Base-by-base conservation (phyloP, 2,113 vertebrate genomes). In the Datnioides undecimradiatus region DNA sequence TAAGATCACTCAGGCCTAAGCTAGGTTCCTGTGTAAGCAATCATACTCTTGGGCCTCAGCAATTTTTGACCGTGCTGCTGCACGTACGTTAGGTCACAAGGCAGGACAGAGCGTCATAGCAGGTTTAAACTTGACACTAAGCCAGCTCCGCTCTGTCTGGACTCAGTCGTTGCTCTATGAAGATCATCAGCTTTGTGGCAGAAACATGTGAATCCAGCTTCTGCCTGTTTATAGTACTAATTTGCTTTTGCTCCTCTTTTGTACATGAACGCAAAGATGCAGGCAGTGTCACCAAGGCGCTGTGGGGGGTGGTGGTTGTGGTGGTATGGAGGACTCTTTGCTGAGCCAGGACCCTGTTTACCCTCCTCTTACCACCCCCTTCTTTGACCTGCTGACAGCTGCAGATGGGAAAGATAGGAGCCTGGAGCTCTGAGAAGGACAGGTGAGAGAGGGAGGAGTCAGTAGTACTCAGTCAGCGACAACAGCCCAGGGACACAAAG, bases 331-430 rank as follows among this genome's bases (percentile, higher is more conserved):
- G 67, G 76, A 80, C 27, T 90, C 81, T 91, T 86, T 92, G 91
- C 92, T 94, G 90, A 92, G 91, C 90, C 87, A 86, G 89, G 73
- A 83, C 87, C 80, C 74, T 90, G 83, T 89, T 93, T 92, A 89
- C 86, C 91, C 88, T 89, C 73, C 72, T 75, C 70, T 80, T 83
- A 76, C 85, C 83, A 81, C 84, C 86, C 84, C 81, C 78, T 74
- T 70, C 79, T 68, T 80, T 77, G 87, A 92, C 90, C 91, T 94
- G 93, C 94, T 95, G 92, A 94, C 92, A 94, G 92, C 93, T 93
- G 93, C 92, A 92, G 91, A 94, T 93, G 84, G 82, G 63, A 88
- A 74, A 90, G 92, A 93, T 93, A 93, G 87, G 62, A 91, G 84
- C 86, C 84, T 89, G 80, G 78, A 90, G 82, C 89, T 88, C 40